Conservation (phyloP, 2,797 vertebrate genomes). For the Poeciliopsis gracilis region DNA sequence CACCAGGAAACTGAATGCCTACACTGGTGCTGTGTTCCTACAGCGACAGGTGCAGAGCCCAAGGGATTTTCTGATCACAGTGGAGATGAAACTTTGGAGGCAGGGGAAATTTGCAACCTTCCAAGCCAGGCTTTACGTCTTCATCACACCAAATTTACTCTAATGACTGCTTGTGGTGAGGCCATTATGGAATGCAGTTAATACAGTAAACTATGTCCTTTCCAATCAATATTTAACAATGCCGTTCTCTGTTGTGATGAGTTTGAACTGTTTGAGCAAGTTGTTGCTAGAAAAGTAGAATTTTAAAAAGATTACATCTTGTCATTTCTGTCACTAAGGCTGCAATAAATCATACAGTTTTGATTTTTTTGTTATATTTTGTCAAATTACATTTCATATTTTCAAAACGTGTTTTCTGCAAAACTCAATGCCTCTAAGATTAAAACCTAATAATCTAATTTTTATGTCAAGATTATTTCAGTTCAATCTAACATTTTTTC, state of each 20-base stretch:
- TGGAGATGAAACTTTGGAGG: conserved; percentile 97
- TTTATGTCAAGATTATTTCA: not conserved
- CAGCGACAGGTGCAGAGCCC: conserved; percentile 86
- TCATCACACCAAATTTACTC: conserved; percentile 88
- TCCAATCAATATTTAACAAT: conserved; percentile 43
- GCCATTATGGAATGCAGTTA: conserved; percentile 38
- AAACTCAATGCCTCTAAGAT: not conserved
- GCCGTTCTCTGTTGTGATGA: conserved; percentile 21
- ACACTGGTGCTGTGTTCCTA: conserved; percentile 91
- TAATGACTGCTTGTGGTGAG: conserved; percentile 68
- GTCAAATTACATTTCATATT: not conserved
- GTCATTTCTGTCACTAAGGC: not conserved
- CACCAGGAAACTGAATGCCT: conserved; percentile 90
- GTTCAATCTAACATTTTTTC: not conserved
- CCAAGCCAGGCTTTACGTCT: conserved; percentile 90
- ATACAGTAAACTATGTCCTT: conserved; percentile 14
- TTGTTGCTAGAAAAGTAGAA: conserved; percentile 8
- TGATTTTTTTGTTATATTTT: conserved; percentile 1
- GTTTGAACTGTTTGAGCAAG: conserved; percentile 14
- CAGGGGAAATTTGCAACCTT: conserved; percentile 87
- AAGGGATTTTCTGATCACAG: conserved; percentile 90
- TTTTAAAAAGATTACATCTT: not conserved
- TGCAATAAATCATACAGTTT: not conserved
- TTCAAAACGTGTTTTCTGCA: not conserved
- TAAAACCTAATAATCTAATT: not conserved